These are phyloP conservation scores for Todiramphus chloris DNA, from an alignment of 2,113 vertebrate species.

Conservation along the genomic window DNA sequence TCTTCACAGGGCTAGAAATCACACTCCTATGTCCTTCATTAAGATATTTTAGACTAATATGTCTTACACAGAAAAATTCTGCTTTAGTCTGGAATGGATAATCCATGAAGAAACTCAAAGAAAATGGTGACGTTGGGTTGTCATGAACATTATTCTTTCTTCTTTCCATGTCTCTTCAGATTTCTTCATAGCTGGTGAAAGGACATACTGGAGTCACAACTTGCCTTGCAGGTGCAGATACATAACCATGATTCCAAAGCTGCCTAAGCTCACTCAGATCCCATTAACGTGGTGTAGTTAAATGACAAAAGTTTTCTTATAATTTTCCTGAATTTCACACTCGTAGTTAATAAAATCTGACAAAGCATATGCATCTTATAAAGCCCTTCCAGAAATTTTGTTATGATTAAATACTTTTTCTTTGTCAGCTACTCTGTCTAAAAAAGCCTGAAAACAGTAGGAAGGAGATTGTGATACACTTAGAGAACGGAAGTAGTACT, in stretches of 20 bases:
- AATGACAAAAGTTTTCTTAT: not conserved
- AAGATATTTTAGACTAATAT: not conserved
- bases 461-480: not conserved
- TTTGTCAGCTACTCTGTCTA: not conserved
- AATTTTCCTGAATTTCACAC: not conserved
- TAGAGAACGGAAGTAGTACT: not conserved
- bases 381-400: not conserved
- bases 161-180: not conserved
- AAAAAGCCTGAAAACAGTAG: not conserved
- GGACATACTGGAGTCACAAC: not conserved
- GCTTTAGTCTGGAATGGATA: not conserved
- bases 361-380: not conserved
- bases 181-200: not conserved
- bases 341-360: not conserved
- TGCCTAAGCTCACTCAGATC: not conserved
- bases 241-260: not conserved
- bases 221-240: not conserved
- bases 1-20: not conserved
- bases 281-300: not conserved
- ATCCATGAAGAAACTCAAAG: not conserved
- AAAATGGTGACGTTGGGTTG: not conserved
- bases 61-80: not conserved
- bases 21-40: not conserved
- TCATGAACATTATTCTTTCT: not conserved
- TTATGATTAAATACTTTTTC: not conserved